Evolutionary conservation across 2,888 invertebrate genomes (phyloP), one percentile per base, ranked within the genome.

Genomic region (Neoscelio sp.): DNA sequence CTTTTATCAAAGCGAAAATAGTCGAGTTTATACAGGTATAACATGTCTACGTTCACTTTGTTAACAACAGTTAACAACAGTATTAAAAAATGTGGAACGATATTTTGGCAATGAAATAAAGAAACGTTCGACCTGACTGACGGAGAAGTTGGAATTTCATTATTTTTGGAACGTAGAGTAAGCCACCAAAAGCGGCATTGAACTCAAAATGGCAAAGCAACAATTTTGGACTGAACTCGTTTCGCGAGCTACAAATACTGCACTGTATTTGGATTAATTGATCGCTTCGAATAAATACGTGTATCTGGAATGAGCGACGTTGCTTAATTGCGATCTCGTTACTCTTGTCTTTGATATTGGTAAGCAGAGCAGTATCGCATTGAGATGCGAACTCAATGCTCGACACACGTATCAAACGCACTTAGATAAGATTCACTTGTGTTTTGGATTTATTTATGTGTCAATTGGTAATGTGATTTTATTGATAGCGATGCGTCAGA

Each of bases 271-370:
- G 58, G 18, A 58, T 58, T 58, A 58, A 58, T 58, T 58, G 58
- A 58, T 58, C 28, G 44, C 40, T 17, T 42, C 58, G 12, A 58
- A 58, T 58, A 58, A 58, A 58, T 44, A 58, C 58, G 42, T 42
- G 18, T 30, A 12, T 10, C 42, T 6, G 10, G 30, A 42, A 44
- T 30, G 58, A 58, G 30, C 42, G 44, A 58, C 18, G 58, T 40
- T 42, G 30, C 58, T 44, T 58, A 58, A 58, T 58, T 58, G 44
- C 58, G 44, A 60, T 44, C 44, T 30, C 58, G 58, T 18, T 30
- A 44, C 42, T 60, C 44, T 60, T 30, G 58, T 60, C 58, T 60
- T 60, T 60, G 58, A 60, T 60, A 60, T 18, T 30, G 18, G 44
- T 18, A 30, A 44, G 44, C 33, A 28, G 2, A 58, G 42, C 44